phyloP scores from a whole-genome alignment of 2,113 vertebrate species.

The Burhinus oedicnemus region DNA sequence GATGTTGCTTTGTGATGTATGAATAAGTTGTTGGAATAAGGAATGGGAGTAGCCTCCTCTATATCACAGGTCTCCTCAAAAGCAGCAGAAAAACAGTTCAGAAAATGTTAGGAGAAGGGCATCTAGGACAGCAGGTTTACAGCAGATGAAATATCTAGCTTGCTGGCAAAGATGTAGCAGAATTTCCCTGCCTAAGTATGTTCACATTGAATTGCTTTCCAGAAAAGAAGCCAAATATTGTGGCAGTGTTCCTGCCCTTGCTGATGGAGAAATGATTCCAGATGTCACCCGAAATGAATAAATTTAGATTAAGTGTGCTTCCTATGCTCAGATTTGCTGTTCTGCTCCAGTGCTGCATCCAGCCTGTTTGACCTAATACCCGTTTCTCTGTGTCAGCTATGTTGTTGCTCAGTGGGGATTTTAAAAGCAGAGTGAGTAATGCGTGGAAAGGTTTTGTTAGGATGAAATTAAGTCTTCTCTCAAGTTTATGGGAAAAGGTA shows the following conservation, averaged over 20 bases:
- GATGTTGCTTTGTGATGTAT: background rate
- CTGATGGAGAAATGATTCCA: background rate
- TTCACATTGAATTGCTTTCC: background rate
- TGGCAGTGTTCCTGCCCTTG: background rate
- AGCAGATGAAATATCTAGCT: background rate
- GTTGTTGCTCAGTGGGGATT: background rate
- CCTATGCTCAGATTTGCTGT: background rate
- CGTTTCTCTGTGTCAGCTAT: background rate
- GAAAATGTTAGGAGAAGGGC: background rate
- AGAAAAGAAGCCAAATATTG: background rate
- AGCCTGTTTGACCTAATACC: background rate
- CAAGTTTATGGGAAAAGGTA: background rate
- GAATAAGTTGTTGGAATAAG: background rate
- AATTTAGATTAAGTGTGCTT: background rate
- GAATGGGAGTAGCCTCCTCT: background rate
- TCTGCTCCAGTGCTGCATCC: background rate
- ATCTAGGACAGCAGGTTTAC: background rate
- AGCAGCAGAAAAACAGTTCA: background rate
- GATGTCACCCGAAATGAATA: background rate
- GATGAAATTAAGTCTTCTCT: background rate
- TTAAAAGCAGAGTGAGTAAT: background rate
- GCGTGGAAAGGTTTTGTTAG: background rate
- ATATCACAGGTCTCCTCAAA: background rate
- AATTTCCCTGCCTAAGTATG: background rate
- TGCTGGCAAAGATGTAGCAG: background rate